These are phyloP conservation scores for Puntigrus tetrazona DNA, from an alignment of 2,113 vertebrate species.

Conservation along the genomic window DNA sequence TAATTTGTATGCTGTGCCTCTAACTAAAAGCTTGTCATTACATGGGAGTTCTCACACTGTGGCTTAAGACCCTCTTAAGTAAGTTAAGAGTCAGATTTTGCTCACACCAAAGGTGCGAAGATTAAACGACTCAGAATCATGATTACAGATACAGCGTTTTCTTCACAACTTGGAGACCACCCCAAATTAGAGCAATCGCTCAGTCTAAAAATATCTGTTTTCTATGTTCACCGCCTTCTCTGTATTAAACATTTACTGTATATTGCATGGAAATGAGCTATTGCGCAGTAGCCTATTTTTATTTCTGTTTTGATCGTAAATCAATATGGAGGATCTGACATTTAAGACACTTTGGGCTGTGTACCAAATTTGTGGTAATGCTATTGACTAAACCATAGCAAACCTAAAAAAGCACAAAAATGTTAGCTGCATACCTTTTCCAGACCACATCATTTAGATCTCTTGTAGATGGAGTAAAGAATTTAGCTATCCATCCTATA, in stretches of 20 bases:
- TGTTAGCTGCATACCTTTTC: slow-evolving; percentile 7
- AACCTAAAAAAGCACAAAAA: neutral
- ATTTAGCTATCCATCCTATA: neutral
- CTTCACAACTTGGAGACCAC: neutral
- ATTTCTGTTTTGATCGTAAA: neutral
- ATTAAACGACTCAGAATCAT: neutral
- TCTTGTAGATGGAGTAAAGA: slow-evolving; percentile 2
- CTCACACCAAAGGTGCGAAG: slow-evolving; percentile 19
- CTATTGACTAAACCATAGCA: slow-evolving; percentile 13
- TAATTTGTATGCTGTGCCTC: neutral
- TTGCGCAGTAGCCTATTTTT: neutral
- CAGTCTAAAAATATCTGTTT: neutral
- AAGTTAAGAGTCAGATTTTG: neutral
- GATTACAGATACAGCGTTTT: neutral
- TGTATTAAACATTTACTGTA: neutral
- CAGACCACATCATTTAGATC: neutral
- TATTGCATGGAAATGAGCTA: neutral
- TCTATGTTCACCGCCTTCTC: neutral
- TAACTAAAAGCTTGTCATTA: slow-evolving; percentile 4
- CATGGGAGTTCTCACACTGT: neutral
- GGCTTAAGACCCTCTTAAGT: neutral
- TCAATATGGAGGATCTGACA: neutral
- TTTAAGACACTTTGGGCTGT: neutral
- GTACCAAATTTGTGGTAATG: slow-evolving; percentile 3
- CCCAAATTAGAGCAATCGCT: neutral